Base-by-base conservation (phyloP, 2,797 vertebrate species). In the Fringilla coelebs region DNA sequence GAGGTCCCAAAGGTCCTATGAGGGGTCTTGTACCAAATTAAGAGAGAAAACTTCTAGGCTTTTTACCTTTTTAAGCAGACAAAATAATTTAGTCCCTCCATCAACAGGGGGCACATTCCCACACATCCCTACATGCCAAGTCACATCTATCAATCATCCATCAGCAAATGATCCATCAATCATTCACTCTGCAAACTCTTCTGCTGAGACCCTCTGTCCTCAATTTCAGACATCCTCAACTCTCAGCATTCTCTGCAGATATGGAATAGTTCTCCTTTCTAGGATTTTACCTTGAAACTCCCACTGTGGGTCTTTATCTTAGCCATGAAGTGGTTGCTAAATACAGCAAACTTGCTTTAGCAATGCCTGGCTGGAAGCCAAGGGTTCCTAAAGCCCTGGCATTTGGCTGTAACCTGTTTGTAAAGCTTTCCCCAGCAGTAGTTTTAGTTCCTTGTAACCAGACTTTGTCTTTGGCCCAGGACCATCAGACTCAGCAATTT, bases 241-340 rank as follows among this genome's bases (percentile, higher is more conserved):
- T 21, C 57, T 20, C 26, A 9, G 16, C 17, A 6, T 26, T 25
- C 49, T 55, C 76, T n/a, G 11, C 38, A 72, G 43, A 40, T 3
- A 3, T 0, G 9, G 45, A 49, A 10, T 1, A 46, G 3, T 25
- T 1, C 52, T 40, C 8, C 12, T 63, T 36, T 21, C 13, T 15
- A 20, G 28, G 31, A 16, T 34, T 57, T 61, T 11, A 28, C 11
- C 26, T 88, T 45, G 13, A 55, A 24, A 13, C 11, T 11, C 4
- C 4, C 12, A 41, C 29, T 0, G 10, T 2, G 8, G 7, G 4
- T 6, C 26, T 6, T 1, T 6, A n/a, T 7, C n/a, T 71, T n/a
- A 61, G 14, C 25, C n/a, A 36, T 3, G 1, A 60, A 24, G 21
- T 31, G 11, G 31, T 17, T 31, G 18, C 45, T 77, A 51, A 55